phyloP scores from a whole-genome alignment of 2,888 invertebrate species.

The Pseudococcus longispinus region DNA sequence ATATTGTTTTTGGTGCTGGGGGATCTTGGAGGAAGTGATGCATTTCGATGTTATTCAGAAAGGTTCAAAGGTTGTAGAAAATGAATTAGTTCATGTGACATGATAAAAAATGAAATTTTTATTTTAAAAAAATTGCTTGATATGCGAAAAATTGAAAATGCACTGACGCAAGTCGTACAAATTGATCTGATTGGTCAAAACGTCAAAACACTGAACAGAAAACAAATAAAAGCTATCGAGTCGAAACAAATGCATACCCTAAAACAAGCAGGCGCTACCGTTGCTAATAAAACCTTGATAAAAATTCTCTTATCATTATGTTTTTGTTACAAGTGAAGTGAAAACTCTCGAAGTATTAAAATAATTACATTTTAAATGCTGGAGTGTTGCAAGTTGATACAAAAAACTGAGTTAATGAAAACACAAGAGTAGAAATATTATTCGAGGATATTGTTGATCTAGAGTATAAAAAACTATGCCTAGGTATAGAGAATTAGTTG shows the following conservation, averaged over 20 bases:
- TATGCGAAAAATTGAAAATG: too few species aligned
- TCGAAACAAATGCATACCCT: not conserved
- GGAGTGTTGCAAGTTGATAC: not conserved
- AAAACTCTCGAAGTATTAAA: not conserved
- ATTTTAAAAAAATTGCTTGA: too few species aligned
- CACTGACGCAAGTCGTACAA: too few species aligned
- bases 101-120: too few species aligned
- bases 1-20: not conserved
- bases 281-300: not conserved
- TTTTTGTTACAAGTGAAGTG: not conserved
- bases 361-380: not conserved
- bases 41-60: too few species aligned
- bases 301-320: not conserved
- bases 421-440: not conserved
- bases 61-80: not conserved
- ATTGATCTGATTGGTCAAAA: too few species aligned
- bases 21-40: not conserved
- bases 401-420: slow-evolving; percentile 1
- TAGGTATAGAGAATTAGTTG: not conserved
- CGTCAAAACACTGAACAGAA: too few species aligned
- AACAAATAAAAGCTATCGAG: not conserved
- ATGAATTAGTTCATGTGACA: not conserved
- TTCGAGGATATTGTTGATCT: not conserved
- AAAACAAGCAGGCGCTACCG: not conserved
- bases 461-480: not conserved